phyloP scores from a whole-genome alignment of 2,113 vertebrate genomes.

The Colaptes auratus region DNA sequence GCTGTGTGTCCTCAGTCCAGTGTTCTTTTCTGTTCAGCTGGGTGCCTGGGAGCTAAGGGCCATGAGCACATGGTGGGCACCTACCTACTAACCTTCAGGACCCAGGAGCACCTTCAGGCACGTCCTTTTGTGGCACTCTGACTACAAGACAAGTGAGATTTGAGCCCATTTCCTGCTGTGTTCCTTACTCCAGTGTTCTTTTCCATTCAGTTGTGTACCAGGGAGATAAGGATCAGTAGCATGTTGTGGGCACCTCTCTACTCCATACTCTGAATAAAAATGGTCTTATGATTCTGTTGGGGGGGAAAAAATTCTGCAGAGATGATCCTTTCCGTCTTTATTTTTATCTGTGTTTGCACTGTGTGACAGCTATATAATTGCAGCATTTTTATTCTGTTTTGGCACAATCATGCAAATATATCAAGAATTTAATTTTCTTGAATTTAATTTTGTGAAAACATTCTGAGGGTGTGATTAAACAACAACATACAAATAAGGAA shows the following conservation, averaged over 20 bases:
- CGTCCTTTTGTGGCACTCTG: neutral
- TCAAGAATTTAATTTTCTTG: neutral
- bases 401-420: neutral
- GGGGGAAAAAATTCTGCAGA: neutral
- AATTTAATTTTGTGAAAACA: neutral
- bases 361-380: neutral
- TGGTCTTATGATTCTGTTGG: neutral
- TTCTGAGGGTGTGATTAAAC: neutral
- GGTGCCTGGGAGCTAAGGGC: neutral
- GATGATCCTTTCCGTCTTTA: neutral
- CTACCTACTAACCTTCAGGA: neutral
- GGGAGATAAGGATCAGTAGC: neutral
- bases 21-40: neutral
- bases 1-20: neutral
- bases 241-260: neutral
- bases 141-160: neutral
- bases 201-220: neutral
- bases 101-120: neutral
- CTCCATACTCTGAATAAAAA: neutral
- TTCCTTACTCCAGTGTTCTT: neutral
- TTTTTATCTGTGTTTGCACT: neutral
- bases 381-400: neutral
- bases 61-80: neutral
- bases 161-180: neutral
- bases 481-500: neutral